Conservation (phyloP, 2,113 vertebrate species). For the Odontophorus gujanensis region DNA sequence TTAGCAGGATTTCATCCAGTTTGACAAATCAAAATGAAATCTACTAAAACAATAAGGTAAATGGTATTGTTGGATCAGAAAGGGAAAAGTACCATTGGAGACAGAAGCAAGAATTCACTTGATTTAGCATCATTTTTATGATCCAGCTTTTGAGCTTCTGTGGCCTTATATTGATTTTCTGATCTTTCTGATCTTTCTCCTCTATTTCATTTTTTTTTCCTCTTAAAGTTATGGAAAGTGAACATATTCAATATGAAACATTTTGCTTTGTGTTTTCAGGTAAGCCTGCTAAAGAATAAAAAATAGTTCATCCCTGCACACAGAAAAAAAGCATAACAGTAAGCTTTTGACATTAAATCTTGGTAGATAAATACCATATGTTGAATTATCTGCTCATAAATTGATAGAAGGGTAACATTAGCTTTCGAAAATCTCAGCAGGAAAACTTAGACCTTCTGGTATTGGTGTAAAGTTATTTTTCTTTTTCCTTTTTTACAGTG, state of each 20-base stretch:
- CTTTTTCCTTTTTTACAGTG: too few relatives aligned
- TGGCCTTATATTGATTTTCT: conserved; percentile 47
- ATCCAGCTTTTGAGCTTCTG: conserved; percentile 33
- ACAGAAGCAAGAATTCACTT: not conserved
- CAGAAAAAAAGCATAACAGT: not conserved
- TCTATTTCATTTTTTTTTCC: not conserved
- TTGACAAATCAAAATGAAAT: not conserved
- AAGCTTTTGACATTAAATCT: conserved; percentile 53
- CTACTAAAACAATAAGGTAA: not conserved
- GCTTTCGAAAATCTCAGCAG: conserved; percentile 17
- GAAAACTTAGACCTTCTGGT: not conserved
- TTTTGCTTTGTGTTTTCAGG: conserved; percentile 57
- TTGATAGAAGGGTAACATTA: not conserved
- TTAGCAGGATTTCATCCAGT: not conserved
- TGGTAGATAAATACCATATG: conserved; percentile 33
- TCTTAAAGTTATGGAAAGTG: conserved; percentile 36
- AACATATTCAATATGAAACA: conserved; percentile 60
- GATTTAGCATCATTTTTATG: conserved; percentile 35
- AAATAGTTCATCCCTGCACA: conserved; percentile 33
- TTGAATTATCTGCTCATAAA: conserved; percentile 49
- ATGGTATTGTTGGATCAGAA: not conserved
- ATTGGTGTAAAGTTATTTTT: too few relatives aligned
- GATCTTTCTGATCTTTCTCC: not conserved
- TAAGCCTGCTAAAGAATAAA: conserved; percentile 52
- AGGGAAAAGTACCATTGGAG: not conserved